Base-by-base conservation (phyloP, 2,888 invertebrate species). In the Pherbina coryleti region DNA sequence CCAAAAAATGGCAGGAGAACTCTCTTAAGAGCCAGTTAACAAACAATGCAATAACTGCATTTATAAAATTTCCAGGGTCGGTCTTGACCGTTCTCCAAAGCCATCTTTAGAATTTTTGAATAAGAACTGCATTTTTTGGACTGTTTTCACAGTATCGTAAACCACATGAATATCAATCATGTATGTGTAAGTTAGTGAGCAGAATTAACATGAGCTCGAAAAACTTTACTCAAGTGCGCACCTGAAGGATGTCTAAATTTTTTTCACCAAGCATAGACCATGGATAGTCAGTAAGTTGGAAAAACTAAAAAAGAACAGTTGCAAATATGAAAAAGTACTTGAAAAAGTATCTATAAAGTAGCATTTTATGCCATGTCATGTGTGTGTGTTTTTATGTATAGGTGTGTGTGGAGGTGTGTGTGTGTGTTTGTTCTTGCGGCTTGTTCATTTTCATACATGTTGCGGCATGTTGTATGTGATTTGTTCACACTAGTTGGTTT, bases 301-400 rank as follows among this genome's bases (percentile, higher is more conserved):
- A 62, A 73, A 73, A 28, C 37, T 4, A 69, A 69, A 64, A 64
- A 22, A 22, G 8, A 60, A 64, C 19, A n/a, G n/a, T 62, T 28
- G 9, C n/a, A 31, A 64, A 31, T n/a, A 8, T 51, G 53, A 34
- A 51, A 73, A 73, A 62, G 22, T 22, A n/a, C 51, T 75, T 34
- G 53, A 34, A 53, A 75, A 75, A 66, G 66, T 75, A 75, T 64
- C 66, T 53, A 75, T 49, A 66, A 55, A 34, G 75, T 75, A 64
- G 66, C 75, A 66, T 66, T 75, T 66, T 51, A 75, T 75, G 66
- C 55, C 37, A 19, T 64, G 22, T 1, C 44, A 55, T 25, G 25
- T 19, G 11, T 17, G 25, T 3, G 66, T 60, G 2, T 28, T 11
- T 60, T 25, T 60, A 25, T 19, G 57, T 22, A 11, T 37, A 5